These are phyloP conservation scores for Bradypodion pumilum DNA, from an alignment of 2,797 vertebrate genomes.

Conservation along the genomic window DNA sequence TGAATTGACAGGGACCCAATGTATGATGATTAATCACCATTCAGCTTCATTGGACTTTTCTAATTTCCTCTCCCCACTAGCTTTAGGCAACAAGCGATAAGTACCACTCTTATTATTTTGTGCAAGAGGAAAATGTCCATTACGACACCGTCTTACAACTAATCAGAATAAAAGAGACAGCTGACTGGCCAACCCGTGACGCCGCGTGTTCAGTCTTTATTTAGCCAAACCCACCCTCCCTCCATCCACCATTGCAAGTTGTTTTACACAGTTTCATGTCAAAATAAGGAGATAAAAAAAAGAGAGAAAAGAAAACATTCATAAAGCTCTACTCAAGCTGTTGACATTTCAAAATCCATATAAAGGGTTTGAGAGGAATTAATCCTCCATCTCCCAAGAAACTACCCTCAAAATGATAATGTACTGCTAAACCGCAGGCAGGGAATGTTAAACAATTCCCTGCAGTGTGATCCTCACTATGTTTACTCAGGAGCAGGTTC, in stretches of 20 bases:
- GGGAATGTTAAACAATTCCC: neutral
- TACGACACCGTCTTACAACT: slow-evolving; percentile 79
- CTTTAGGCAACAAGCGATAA: slow-evolving; percentile 95
- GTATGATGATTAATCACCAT: slow-evolving; percentile 99
- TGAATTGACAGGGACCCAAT: slow-evolving; percentile 94
- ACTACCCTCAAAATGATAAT: slow-evolving; percentile 74
- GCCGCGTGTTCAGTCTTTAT: slow-evolving; percentile 74
- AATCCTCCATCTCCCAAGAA: slow-evolving; percentile 71
- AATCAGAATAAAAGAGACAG: slow-evolving; percentile 76
- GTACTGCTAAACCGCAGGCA: slow-evolving; percentile 58
- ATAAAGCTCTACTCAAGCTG: slow-evolving; percentile 71
- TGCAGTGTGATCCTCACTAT: too few relatives aligned
- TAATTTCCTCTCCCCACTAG: slow-evolving; percentile 89
- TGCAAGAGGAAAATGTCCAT: slow-evolving; percentile 89
- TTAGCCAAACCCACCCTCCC: slow-evolving; percentile 54
- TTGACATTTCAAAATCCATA: slow-evolving; percentile 79
- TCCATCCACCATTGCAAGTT: slow-evolving; percentile 38
- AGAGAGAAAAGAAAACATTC: slow-evolving; percentile 29
- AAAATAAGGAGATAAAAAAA: slow-evolving; percentile 78
- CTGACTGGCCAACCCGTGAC: slow-evolving; percentile 67
- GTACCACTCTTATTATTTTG: slow-evolving; percentile 94
- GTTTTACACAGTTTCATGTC: slow-evolving; percentile 75
- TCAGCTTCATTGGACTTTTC: slow-evolving; percentile 90
- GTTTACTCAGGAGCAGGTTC: neutral
- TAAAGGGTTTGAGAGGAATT: slow-evolving; percentile 74